Conservation (phyloP, 2,113 vertebrate species). For the Diphyllodes magnificus region DNA sequence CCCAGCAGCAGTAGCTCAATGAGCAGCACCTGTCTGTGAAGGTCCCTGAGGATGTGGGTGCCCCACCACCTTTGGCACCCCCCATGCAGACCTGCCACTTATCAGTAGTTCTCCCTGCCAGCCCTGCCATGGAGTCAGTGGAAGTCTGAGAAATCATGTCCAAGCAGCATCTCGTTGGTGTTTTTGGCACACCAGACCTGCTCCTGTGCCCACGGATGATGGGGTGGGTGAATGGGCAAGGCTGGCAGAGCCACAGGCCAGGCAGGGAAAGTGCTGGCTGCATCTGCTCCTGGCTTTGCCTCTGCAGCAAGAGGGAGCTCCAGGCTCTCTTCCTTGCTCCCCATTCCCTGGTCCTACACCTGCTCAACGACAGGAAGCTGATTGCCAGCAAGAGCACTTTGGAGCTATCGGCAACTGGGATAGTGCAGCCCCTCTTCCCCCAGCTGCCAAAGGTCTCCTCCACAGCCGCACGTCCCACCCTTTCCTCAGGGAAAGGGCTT, state of each 20-base stretch:
- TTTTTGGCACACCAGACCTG: background rate
- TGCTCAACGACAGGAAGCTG: background rate
- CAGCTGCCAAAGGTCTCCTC: background rate
- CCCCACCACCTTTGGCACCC: rapidly evolving
- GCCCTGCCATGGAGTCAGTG: rapidly evolving
- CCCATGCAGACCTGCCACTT: rapidly evolving
- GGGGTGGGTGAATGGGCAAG: rapidly evolving
- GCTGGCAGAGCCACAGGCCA: background rate
- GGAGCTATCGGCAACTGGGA: rapidly evolving
- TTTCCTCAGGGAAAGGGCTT: background rate
- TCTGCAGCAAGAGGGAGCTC: background rate
- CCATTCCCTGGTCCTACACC: background rate
- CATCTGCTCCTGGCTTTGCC: background rate
- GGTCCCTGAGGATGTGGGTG: background rate
- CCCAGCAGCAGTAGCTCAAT: background rate
- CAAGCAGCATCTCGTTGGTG: background rate
- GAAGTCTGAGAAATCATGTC: background rate
- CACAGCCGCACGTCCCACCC: rapidly evolving
- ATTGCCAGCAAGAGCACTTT: background rate
- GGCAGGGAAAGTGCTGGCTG: background rate
- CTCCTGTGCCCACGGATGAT: background rate
- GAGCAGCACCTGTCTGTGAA: background rate
- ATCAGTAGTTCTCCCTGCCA: background rate
- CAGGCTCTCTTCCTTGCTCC: background rate
- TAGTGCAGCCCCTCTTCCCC: background rate